Conservation (phyloP, 1,140 invertebrate genomes). For the Eueides isabella region DNA sequence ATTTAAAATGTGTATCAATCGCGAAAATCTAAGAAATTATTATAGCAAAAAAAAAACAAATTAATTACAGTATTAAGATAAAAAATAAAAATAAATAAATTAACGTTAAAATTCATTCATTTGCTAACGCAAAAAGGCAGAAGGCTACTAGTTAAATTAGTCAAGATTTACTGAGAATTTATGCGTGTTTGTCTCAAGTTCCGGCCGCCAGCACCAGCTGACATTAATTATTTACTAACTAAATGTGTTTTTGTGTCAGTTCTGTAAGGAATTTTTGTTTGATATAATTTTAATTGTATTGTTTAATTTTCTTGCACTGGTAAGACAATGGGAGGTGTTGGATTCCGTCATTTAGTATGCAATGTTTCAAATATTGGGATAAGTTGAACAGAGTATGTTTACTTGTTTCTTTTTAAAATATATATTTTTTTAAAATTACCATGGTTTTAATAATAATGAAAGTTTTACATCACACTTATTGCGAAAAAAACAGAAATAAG, state of each 20-base stretch:
- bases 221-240: constrained; percentile 14
- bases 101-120: background rate
- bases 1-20: too few species aligned
- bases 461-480: too few species aligned
- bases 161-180: constrained; percentile 4
- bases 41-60: background rate
- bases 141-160: background rate
- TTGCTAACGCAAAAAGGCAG: constrained; percentile 23
- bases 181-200: constrained; percentile 8
- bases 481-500: too few species aligned
- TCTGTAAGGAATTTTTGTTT: background rate
- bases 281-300: background rate
- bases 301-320: background rate
- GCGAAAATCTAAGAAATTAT: too few species aligned
- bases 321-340: background rate
- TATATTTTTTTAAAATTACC: too few species aligned
- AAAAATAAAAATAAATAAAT: background rate
- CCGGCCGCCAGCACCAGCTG: background rate
- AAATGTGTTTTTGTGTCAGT: constrained; percentile 3
- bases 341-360: too few species aligned
- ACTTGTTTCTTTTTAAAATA: too few species aligned
- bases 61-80: background rate
- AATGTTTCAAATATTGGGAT: too few species aligned
- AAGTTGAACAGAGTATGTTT: too few species aligned
- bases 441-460: too few species aligned